Percentiles rank a stretch among this genome's conserved stretches.
phyloP scores from a whole-genome alignment of 2,888 invertebrate genomes.

The Andrena camellia region DNA sequence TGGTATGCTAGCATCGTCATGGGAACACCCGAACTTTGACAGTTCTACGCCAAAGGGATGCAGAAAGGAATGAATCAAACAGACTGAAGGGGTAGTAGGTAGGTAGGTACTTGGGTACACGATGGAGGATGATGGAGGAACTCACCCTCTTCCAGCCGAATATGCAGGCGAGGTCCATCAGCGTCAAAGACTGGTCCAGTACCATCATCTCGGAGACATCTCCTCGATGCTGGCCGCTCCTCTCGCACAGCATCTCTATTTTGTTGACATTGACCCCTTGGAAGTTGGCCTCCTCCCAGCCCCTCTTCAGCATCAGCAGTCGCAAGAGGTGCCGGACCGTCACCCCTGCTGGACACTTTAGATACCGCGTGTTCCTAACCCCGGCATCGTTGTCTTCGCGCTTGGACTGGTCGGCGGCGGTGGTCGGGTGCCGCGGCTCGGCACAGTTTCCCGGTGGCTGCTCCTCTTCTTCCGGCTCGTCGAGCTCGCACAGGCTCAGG shows the following conservation, averaged over 20 bases:
- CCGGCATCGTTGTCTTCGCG: conserved; percentile 63
- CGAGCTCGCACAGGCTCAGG: conserved; percentile 76
- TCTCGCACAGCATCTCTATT: conserved; percentile 79
- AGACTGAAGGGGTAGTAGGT: neutral
- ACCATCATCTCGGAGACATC: conserved; percentile 40
- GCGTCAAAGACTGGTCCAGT: conserved; percentile 86
- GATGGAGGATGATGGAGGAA: conserved; percentile 58
- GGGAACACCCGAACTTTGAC: neutral
- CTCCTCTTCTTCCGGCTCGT: conserved; percentile 45
- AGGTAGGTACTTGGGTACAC: no score
- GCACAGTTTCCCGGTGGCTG: conserved; percentile 10
- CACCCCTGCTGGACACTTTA: conserved; percentile 96
- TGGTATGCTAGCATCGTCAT: conserved; percentile 26
- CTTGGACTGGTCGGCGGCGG: conserved; percentile 65
- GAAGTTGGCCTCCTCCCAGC: conserved; percentile 77
- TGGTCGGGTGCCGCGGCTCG: conserved; percentile 13
- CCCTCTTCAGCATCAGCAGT: conserved; percentile 88
- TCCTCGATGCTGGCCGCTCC: conserved; percentile 24
- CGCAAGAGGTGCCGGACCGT: conserved; percentile 95
- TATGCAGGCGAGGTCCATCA: conserved; percentile 97
- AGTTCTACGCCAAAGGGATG: neutral
- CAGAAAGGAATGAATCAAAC: neutral
- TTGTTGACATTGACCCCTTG: conserved; percentile 56
- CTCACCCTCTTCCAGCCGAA: conserved; percentile 96
- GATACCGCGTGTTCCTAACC: conserved; percentile 88